phyloP scores from a whole-genome alignment of 2,888 invertebrate genomes.

The Tuta absoluta region DNA sequence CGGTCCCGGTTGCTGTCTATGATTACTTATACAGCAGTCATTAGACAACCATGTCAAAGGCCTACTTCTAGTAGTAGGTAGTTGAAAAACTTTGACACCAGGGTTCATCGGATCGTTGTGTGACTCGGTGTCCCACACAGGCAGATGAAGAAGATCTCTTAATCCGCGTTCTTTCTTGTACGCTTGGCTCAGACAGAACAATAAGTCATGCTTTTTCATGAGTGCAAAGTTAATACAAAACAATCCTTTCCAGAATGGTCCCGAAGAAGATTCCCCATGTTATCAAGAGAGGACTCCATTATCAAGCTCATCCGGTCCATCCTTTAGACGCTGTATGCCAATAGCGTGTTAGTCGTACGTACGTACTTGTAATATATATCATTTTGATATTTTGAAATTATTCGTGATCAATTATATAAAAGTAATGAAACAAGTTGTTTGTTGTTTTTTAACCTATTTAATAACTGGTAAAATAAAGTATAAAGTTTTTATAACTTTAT shows the following conservation, averaged over 20 bases:
- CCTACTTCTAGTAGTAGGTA: too few species aligned
- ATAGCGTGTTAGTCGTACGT: constrained; percentile 45
- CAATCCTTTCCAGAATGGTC: constrained; percentile 89
- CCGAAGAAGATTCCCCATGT: constrained; percentile 92
- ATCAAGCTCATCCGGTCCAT: constrained; percentile 60
- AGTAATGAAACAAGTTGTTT: background rate
- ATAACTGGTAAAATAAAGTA: background rate
- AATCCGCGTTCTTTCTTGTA: too few species aligned
- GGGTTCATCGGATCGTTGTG: too few species aligned
- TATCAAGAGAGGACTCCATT: constrained; percentile 88
- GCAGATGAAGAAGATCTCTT: too few species aligned
- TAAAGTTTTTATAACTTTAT: background rate
- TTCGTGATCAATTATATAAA: background rate
- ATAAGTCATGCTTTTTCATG: too few species aligned
- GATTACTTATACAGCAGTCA: too few species aligned
- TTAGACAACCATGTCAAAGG: too few species aligned
- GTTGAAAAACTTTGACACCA: too few species aligned
- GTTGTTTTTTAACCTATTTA: background rate
- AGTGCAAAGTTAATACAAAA: background rate
- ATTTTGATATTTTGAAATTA: background rate
- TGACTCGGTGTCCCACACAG: too few species aligned
- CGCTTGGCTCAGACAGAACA: too few species aligned
- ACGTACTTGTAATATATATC: background rate
- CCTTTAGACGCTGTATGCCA: constrained; percentile 66
- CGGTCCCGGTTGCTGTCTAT: too few species aligned